Evolutionary conservation across 1,140 invertebrate genomes (phyloP).

Genomic region (Caenorhabditis tropicalis): DNA sequence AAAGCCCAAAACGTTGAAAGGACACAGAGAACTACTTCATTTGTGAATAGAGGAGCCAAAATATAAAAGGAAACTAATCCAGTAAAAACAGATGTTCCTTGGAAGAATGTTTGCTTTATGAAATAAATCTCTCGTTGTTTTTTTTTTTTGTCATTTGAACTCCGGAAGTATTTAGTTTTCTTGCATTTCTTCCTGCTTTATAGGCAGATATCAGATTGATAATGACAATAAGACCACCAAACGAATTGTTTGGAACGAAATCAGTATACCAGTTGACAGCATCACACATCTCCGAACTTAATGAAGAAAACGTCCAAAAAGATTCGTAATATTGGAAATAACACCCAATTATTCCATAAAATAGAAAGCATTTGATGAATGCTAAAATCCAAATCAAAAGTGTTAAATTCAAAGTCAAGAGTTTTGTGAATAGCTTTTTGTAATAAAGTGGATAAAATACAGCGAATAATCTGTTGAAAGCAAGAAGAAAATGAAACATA

Average conservation of each 20-base stretch:
- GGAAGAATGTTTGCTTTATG: neutral
- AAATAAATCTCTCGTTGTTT: neutral
- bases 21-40: neutral
- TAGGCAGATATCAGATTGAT: neutral
- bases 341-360: neutral
- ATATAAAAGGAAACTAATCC: neutral
- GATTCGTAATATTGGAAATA: constrained; percentile 1
- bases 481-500: neutral
- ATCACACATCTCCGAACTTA: neutral
- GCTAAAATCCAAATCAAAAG: neutral
- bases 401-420: neutral
- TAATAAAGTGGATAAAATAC: neutral
- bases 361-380: neutral
- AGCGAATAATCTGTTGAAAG: neutral
- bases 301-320: neutral
- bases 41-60: neutral
- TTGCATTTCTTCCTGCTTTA: neutral
- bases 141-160: neutral
- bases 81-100: neutral
- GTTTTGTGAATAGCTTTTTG: neutral
- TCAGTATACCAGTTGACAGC: neutral
- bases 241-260: neutral
- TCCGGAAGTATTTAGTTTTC: neutral
- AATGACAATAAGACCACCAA: neutral
- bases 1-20: neutral